A percentile compares a stretch with the other conserved stretches of the same genome.
phyloP scores from a whole-genome alignment of 2,888 invertebrate species.

The Acanthosepion pharaonis region DNA sequence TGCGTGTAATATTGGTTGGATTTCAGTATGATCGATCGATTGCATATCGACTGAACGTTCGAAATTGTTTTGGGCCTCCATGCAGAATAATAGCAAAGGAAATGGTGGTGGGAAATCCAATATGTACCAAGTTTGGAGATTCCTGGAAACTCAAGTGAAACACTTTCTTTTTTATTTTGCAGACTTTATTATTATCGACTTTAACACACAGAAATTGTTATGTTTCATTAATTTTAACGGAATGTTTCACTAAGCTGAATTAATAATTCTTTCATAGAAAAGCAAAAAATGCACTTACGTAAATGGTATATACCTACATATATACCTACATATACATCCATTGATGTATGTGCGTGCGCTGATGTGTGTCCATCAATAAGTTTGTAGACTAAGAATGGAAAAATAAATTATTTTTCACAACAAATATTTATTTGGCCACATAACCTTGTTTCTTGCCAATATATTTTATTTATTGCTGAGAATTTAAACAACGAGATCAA shows the following conservation, averaged over 20 bases:
- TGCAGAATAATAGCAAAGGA: neutral
- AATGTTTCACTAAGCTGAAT: neutral
- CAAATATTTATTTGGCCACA: no score
- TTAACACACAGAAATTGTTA: neutral
- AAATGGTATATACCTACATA: no score
- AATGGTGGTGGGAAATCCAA: neutral
- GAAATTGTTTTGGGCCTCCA: conserved; percentile 12
- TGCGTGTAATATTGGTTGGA: neutral
- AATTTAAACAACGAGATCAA: no score
- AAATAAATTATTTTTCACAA: no score
- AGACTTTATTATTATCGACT: neutral
- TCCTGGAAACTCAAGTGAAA: neutral
- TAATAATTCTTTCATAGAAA: neutral
- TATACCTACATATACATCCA: no score
- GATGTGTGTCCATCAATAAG: no score
- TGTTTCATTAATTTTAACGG: neutral
- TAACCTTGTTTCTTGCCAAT: no score
- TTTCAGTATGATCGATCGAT: neutral
- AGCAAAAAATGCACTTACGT: no score
- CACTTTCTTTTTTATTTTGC: neutral
- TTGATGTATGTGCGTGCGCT: no score
- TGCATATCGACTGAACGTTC: neutral
- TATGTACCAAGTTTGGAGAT: neutral
- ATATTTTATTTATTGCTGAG: no score
- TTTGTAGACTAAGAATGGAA: no score